Conservation (phyloP, 30 jellyfish, hydroid and myxozoan species). For the Aurelia aurita complex sp. Pacific region DNA sequence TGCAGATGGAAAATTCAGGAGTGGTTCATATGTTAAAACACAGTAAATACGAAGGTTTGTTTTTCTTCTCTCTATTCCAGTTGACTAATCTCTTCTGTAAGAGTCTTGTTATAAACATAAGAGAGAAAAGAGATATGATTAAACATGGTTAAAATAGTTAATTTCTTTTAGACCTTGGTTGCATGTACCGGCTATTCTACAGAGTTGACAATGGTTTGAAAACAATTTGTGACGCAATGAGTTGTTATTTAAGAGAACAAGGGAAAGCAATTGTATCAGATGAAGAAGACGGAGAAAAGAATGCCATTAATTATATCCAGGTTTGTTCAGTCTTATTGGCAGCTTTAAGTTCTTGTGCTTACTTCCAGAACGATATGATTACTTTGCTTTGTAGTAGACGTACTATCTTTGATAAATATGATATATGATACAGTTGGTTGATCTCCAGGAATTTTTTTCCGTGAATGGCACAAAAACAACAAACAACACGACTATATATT, state of each 20-base stretch:
- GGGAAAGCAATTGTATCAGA: constrained; percentile 96
- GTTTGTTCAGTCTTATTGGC: constrained; percentile 21
- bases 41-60: constrained; percentile 92
- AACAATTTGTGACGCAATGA: constrained; percentile 93
- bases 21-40: constrained; percentile 96
- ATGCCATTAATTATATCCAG: constrained; percentile 86
- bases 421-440: too few relatives aligned
- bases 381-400: too few relatives aligned
- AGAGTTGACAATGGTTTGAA: constrained; percentile 84
- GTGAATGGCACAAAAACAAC: too few relatives aligned
- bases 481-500: too few relatives aligned
- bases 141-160: too few relatives aligned
- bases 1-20: constrained; percentile 98
- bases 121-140: too few relatives aligned
- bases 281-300: constrained; percentile 91
- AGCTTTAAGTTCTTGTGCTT: not conserved
- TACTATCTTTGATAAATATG: too few relatives aligned
- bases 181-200: constrained; percentile 88
- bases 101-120: too few relatives aligned
- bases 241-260: constrained; percentile 82
- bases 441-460: too few relatives aligned
- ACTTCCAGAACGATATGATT: too few relatives aligned
- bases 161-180: constrained; percentile 76
- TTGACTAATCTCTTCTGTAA: too few relatives aligned
- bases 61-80: not conserved